Percentiles rank a stretch among this genome's conserved stretches.
Evolutionary conservation across 2,113 vertebrate species (phyloP).

Genomic region (Gnathonemus echidnorhynchus): DNA sequence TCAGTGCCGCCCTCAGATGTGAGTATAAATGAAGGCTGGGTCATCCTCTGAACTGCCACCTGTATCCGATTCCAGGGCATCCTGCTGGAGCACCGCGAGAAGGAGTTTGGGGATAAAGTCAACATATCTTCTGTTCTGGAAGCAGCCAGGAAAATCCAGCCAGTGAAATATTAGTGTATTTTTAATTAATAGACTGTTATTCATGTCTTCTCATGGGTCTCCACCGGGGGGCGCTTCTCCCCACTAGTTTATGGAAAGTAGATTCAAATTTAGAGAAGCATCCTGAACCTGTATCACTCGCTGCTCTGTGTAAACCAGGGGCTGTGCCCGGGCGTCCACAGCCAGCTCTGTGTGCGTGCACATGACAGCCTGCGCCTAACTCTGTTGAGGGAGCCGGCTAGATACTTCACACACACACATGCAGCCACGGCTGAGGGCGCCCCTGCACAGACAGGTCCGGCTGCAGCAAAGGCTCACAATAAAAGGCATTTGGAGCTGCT

Average conservation of each 20-base stretch:
- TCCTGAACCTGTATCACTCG: conserved; percentile 6
- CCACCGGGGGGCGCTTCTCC: not conserved
- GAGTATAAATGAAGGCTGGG: not conserved
- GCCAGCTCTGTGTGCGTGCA: conserved; percentile 41
- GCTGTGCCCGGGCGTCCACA: conserved; percentile 9
- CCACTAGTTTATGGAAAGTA: not conserved
- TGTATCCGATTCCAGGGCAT: conserved; percentile 67
- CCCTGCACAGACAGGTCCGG: not conserved
- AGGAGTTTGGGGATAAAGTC: conserved; percentile 90
- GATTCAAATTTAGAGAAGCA: not conserved
- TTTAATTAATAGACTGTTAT: not conserved
- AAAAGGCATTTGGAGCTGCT: not conserved
- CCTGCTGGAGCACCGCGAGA: conserved; percentile 89
- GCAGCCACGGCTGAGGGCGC: not conserved
- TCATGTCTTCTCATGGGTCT: not conserved
- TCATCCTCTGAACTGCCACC: not conserved
- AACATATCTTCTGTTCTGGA: conserved; percentile 70
- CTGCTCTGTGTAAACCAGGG: not conserved
- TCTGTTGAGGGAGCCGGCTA: conserved; percentile 56
- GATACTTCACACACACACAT: conserved; percentile 45
- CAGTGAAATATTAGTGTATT: not conserved
- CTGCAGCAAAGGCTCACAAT: not conserved
- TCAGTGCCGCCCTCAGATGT: not conserved
- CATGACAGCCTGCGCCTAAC: conserved; percentile 62
- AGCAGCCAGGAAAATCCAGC: conserved; percentile 63